Conservation (phyloP, 2,888 invertebrate genomes). For the Steinernema scapterisci region DNA sequence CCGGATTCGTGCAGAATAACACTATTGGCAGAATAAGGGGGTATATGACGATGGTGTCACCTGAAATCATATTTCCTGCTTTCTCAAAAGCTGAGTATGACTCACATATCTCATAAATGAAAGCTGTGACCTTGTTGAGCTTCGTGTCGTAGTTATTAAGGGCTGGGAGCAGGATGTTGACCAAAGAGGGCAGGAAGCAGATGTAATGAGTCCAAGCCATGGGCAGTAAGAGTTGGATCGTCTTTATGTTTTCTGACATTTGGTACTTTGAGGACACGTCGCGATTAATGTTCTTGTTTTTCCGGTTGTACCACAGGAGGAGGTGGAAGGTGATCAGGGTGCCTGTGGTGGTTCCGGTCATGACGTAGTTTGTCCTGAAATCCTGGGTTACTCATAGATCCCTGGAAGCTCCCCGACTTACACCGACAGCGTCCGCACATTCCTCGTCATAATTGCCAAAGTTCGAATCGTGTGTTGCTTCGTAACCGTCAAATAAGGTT, state of each 20-base stretch:
- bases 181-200: conserved; percentile 14
- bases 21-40: conserved; percentile 8
- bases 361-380: conserved; percentile 12
- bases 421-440: neutral
- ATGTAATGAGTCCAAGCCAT: conserved; percentile 28
- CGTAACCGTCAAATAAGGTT: neutral
- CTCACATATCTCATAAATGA: neutral
- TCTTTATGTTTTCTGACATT: conserved; percentile 16
- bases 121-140: neutral
- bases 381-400: neutral
- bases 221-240: neutral
- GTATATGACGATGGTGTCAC: conserved; percentile 3
- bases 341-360: neutral
- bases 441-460: neutral
- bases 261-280: conserved; percentile 17
- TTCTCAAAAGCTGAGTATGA: neutral
- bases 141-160: conserved; percentile 2
- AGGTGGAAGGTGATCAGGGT: neutral
- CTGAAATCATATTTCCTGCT: too few relatives aligned
- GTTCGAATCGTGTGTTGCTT: neutral
- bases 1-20: conserved; percentile 2
- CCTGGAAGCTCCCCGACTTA: neutral
- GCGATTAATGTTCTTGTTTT: conserved; percentile 9
- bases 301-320: neutral
- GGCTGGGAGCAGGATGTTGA: conserved; percentile 10